Evolutionary conservation across 2,113 vertebrate genomes (phyloP).

Genomic region (Ictalurus punctatus): DNA sequence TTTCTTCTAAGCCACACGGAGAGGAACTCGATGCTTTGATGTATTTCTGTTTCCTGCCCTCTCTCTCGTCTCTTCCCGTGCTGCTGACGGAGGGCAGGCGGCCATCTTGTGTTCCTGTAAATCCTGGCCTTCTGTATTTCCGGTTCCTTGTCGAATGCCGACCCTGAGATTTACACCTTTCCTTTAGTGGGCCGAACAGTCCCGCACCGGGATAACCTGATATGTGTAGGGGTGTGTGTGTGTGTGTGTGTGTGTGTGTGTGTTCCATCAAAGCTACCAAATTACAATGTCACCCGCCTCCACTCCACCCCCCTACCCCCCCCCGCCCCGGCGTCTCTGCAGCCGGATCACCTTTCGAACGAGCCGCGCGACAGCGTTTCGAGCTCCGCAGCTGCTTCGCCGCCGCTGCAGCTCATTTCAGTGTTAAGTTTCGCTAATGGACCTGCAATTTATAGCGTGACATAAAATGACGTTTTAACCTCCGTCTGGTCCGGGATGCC

Average conservation of each 20-base stretch:
- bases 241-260: neutral
- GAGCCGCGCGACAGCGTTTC: conserved; percentile 11
- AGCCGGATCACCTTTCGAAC: conserved; percentile 34
- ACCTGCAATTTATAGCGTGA: conserved; percentile 68
- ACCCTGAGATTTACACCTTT: conserved; percentile 42
- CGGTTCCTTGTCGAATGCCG: neutral
- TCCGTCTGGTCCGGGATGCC: conserved; percentile 53
- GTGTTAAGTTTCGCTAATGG: conserved; percentile 71
- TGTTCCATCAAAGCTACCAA: conserved; percentile 36
- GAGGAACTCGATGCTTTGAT: neutral
- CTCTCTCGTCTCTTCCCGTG: neutral
- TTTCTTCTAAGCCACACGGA: neutral
- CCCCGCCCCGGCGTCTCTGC: conserved; percentile 7
- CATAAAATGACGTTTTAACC: conserved; percentile 69
- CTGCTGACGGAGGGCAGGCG: neutral
- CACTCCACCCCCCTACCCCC: too few relatives aligned
- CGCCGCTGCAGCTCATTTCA: conserved; percentile 51
- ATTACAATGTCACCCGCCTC: neutral
- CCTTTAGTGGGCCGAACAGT: conserved; percentile 15
- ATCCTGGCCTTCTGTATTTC: neutral
- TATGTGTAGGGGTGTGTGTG: conserved; percentile 62
- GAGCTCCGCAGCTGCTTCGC: conserved; percentile 14
- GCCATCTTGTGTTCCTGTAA: conserved; percentile 21
- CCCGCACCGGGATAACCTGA: conserved; percentile 21
- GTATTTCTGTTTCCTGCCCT: neutral